Evolutionary conservation across 2,888 invertebrate genomes (phyloP).

Genomic region (Bombylius major): DNA sequence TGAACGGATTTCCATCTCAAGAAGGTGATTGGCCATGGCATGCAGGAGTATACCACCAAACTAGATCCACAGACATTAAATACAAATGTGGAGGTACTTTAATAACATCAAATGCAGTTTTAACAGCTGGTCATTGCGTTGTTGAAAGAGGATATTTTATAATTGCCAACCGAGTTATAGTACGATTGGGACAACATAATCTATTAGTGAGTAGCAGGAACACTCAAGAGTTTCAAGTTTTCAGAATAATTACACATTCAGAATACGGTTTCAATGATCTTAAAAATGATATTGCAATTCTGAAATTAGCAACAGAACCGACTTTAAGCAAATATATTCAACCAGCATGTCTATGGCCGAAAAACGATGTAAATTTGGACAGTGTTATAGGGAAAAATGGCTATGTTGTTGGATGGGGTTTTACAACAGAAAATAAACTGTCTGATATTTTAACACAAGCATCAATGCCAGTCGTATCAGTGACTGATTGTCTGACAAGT

Average conservation of each 20-base stretch:
- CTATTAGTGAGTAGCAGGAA: slow-evolving; percentile 27
- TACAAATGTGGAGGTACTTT: slow-evolving; percentile 35
- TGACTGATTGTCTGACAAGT: slow-evolving; percentile 22
- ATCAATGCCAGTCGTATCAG: slow-evolving; percentile 26
- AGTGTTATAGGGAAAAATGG: slow-evolving; percentile 12
- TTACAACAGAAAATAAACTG: slow-evolving; percentile 24
- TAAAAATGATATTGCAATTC: slow-evolving; percentile 29
- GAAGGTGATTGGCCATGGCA: slow-evolving; percentile 40
- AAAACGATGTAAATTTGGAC: slow-evolving; percentile 9
- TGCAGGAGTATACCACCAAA: slow-evolving; percentile 26
- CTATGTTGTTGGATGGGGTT: slow-evolving; percentile 33
- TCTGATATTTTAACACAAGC: slow-evolving; percentile 23
- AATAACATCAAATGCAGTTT: slow-evolving; percentile 26
- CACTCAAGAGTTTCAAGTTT: slow-evolving; percentile 23
- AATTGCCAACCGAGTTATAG: slow-evolving; percentile 24
- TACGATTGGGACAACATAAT: slow-evolving; percentile 33
- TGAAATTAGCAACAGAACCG: slow-evolving; percentile 28
- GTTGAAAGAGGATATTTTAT: slow-evolving; percentile 23
- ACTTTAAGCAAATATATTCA: slow-evolving; percentile 29
- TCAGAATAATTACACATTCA: slow-evolving; percentile 6
- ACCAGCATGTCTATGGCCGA: slow-evolving; percentile 33
- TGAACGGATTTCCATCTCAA: slow-evolving; percentile 27
- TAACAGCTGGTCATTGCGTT: slow-evolving; percentile 30
- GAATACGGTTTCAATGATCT: slow-evolving; percentile 3
- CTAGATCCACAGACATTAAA: slow-evolving; percentile 2